These are phyloP conservation scores for Scyliorhinus canicula DNA, from an alignment of 2,797 vertebrate species.

Conservation along the genomic window DNA sequence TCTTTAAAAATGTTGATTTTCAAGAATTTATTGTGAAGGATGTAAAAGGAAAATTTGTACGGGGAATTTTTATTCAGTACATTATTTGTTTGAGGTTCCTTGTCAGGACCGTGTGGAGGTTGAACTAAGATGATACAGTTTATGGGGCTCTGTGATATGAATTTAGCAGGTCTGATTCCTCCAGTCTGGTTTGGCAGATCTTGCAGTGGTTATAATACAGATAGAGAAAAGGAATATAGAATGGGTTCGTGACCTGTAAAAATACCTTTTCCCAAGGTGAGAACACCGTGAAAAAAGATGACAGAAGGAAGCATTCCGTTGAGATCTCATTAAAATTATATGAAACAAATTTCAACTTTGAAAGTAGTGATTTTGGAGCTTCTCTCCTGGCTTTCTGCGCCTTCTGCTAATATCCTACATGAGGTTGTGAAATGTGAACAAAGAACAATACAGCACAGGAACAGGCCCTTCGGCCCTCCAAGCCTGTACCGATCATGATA, in stretches of 20 bases:
- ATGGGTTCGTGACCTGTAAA: not conserved
- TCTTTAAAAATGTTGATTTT: not conserved
- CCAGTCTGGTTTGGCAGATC: not conserved
- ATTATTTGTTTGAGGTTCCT: not conserved
- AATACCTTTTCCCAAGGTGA: not conserved
- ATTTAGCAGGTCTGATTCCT: not conserved
- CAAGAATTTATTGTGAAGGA: not conserved
- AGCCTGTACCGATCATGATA: too few species aligned
- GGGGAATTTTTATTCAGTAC: not conserved
- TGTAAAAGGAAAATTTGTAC: not conserved
- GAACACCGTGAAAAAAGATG: not conserved
- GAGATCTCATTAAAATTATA: not conserved
- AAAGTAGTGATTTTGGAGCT: not conserved
- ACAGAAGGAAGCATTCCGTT: not conserved
- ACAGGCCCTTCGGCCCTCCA: too few species aligned
- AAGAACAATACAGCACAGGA: too few species aligned
- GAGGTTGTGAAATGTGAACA: not conserved
- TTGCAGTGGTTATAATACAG: not conserved
- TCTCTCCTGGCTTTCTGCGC: too few species aligned
- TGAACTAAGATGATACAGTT: not conserved
- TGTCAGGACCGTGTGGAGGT: not conserved
- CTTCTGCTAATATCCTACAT: not conserved
- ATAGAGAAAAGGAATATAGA: too few species aligned
- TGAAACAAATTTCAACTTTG: not conserved
- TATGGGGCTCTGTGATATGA: not conserved